Percentiles rank a stretch among this genome's conserved stretches.
phyloP scores from a whole-genome alignment of 2,113 vertebrate species.

The Scomber scombrus region DNA sequence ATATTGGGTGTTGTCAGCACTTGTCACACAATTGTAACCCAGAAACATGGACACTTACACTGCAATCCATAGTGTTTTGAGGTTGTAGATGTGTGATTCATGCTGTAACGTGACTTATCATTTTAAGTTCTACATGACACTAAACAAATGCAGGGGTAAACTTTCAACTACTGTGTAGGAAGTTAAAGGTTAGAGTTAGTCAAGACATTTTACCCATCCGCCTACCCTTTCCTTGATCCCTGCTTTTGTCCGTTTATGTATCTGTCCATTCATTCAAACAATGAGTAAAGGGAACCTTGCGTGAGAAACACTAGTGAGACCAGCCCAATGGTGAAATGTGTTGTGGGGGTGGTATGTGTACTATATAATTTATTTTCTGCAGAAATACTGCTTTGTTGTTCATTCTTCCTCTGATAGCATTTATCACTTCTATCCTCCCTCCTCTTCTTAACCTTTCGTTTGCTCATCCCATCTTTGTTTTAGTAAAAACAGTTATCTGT shows the following conservation, averaged over 20 bases:
- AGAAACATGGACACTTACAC: not conserved
- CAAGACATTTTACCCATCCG: not conserved
- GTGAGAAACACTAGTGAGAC: slow-evolving; percentile 32
- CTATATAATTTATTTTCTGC: slow-evolving; percentile 33
- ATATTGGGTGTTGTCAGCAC: slow-evolving; percentile 46
- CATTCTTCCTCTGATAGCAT: not conserved
- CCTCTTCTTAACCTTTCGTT: slow-evolving; percentile 1
- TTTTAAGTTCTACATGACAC: not conserved
- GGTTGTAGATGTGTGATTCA: slow-evolving; percentile 16
- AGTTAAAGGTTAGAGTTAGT: too few species aligned
- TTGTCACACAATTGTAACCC: slow-evolving; percentile 43
- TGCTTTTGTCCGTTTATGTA: not conserved
- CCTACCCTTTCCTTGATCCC: not conserved
- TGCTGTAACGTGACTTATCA: not conserved
- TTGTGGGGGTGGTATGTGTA: not conserved
- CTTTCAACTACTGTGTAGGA: not conserved
- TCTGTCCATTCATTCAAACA: slow-evolving; percentile 36
- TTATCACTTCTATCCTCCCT: not conserved
- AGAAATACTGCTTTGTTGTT: slow-evolving; percentile 2
- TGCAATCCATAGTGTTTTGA: not conserved
- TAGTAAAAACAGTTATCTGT: slow-evolving; percentile 45
- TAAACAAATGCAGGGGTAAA: not conserved
- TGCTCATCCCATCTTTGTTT: slow-evolving; percentile 37
- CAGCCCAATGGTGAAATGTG: slow-evolving; percentile 11
- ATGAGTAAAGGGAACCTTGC: slow-evolving; percentile 23